Base-by-base conservation (phyloP, 2,888 invertebrate species). In the Sphaerophoria rueppellii region DNA sequence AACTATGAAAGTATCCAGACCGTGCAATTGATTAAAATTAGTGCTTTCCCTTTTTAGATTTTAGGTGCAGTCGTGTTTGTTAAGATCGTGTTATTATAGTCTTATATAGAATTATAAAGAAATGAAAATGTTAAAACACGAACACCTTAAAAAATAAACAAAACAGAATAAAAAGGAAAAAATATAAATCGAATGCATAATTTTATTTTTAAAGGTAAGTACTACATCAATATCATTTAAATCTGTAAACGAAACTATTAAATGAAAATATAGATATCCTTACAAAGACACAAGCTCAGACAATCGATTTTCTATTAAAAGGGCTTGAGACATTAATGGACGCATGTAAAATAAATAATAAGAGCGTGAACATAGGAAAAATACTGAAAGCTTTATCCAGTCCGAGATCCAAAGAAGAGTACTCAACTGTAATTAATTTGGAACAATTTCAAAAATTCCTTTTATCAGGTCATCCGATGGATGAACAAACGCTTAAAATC, bases 361-460 rank as follows among this genome's bases (percentile, higher is more conserved):
- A 67, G 37, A 34, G 24, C 12, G 70, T 57, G 37, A 11, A 67
- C 7, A 65, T 37, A 35, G 16, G 65, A 52, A 35, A 32, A 1
- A 67, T 12, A 61, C n/a, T 24, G 48, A 34, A n/a, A 9, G 14
- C 16, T 16, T 16, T 16, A 50, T 50, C 14, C 16, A 35, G 35
- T 32, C 35, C 16, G 40, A 67, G 50, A 37, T 11, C 37, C 54
- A 67, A 4, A 61, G 60, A 24, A 69, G 65, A 40, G 65, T 76
- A 72, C 76, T 81, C 76, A 72, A 46, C 71, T 82, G 69, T 61
- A 82, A 72, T 72, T 82, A 72, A 82, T 82, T 82, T 82, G 67
- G 55, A 71, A 77, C 77, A 69, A 69, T 82, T 82, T 50, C 34
- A 58, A 58, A 69, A 73, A 60, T 34, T 77, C 72, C 76, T 48